Conservation (phyloP, 2,888 invertebrate species). For the Alcis repandata region DNA sequence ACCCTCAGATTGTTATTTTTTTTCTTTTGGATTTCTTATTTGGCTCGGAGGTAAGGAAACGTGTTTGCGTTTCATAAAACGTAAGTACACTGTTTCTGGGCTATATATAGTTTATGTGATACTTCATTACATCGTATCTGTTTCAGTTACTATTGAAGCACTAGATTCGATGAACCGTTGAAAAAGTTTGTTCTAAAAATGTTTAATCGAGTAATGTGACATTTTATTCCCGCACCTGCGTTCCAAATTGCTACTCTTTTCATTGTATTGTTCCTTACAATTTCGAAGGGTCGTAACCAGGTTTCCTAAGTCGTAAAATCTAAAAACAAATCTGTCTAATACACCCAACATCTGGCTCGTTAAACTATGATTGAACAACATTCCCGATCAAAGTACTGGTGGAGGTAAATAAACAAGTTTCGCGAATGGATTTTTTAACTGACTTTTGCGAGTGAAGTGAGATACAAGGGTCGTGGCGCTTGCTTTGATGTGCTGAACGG, state of each 20-base stretch:
- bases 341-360: conserved; percentile 36
- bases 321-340: conserved; percentile 30
- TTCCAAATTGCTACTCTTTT: no score
- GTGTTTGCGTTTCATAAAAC: conserved; percentile 14
- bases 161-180: no score
- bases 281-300: conserved; percentile 24
- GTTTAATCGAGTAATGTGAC: neutral
- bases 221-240: no score
- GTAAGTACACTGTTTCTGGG: neutral
- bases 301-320: conserved; percentile 33
- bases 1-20: conserved; percentile 21
- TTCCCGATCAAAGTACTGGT: conserved; percentile 41
- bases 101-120: neutral
- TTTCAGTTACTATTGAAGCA: neutral
- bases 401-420: conserved; percentile 35
- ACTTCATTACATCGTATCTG: neutral
- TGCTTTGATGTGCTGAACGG: conserved; percentile 14
- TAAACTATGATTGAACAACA: conserved; percentile 41
- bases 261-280: conserved; percentile 1
- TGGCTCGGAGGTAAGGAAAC: conserved; percentile 6
- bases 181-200: no score
- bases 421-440: conserved; percentile 17
- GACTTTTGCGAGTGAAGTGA: conserved; percentile 21
- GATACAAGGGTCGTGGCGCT: conserved; percentile 12
- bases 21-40: conserved; percentile 9